Percentiles rank a stretch among this genome's conserved stretches.
These are phyloP conservation scores for Sthenelais limicola DNA, from an alignment of 2,888 invertebrate genomes.

Conservation along the genomic window DNA sequence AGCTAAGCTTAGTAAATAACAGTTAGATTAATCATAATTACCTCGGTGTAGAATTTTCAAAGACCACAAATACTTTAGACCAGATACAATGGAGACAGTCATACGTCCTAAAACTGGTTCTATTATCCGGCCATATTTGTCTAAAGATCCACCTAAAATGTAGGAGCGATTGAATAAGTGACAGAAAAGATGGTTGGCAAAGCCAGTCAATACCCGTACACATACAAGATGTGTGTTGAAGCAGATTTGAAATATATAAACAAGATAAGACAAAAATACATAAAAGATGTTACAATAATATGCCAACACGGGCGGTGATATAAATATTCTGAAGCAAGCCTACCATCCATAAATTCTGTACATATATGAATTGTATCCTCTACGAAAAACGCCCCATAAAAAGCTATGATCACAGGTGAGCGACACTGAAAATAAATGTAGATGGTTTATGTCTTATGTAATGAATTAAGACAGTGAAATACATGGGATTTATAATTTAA, in stretches of 20 bases:
- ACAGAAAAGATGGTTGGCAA: no score
- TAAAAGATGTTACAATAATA: neutral
- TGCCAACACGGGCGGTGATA: neutral
- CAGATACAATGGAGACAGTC: conserved; percentile 66
- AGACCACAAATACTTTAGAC: conserved; percentile 70
- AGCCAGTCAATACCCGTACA: no score
- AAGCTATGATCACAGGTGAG: conserved; percentile 68
- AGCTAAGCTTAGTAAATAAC: neutral
- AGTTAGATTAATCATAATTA: conserved; percentile 46
- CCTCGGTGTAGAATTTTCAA: conserved; percentile 72
- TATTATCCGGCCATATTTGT: conserved; percentile 65
- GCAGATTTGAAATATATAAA: no score
- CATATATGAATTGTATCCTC: conserved; percentile 71
- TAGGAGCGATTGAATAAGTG: no score
- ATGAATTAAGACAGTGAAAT: no score
- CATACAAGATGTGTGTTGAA: no score
- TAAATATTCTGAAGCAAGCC: conserved; percentile 35
- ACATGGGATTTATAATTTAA: no score
- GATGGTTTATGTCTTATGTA: no score
- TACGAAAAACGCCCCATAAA: conserved; percentile 71
- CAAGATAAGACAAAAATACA: no score
- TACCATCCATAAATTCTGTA: conserved; percentile 73
- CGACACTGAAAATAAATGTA: conserved; percentile 71
- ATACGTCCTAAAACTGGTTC: conserved; percentile 69
- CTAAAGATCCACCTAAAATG: conserved; percentile 68